Evolutionary conservation across 2,888 invertebrate genomes (phyloP), one percentile per base, ranked within the genome.

Genomic region (Cyrtodaria siliqua): DNA sequence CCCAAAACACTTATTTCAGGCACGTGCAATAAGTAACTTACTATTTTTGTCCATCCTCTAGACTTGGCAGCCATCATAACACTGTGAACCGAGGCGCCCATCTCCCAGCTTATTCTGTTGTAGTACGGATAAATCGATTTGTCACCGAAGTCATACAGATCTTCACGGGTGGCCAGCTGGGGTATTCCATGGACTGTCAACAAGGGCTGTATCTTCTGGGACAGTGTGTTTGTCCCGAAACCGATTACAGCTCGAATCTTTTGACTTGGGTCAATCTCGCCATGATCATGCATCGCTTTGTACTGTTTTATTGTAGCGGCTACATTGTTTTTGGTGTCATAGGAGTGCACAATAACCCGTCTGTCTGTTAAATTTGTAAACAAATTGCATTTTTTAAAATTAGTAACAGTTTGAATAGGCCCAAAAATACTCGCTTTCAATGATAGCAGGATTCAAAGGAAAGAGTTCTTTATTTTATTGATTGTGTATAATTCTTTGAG

Each of bases 121-220:
- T 77, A 85, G 63, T 85, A 85, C 42, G 85, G 85, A 67, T 84
- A 85, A 1, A 71, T 26, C 8, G 38, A 47, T 79, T 85, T 85
- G 50, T 85, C 76, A 40, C 78, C 77, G 67, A 85, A 85, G 20
- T 76, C 82, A 67, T 61, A 64, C 47, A 72, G 56, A 59, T 81
- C 82, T 49, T 85, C 85, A 59, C 75, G 79, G 26, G 79, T 79
- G 0, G 76, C 79, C 40, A 85, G 52, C 12, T 73, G 71, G 23
- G 83, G 82, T 61, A 83, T 76, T 50, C 81, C 24, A 33, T 81
- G 62, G 33, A 64, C 53, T 14, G 72, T 60, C 16, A 85, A 55
- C 9, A 74, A 50, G 0, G 83, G 77, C 16, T 77, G 79, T 33
- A 83, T 38, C 27, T 67, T 66, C 27, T 72, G 55, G 18, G 85